phyloP scores from a whole-genome alignment of 2,113 vertebrate genomes.

The Megalops atlanticus region DNA sequence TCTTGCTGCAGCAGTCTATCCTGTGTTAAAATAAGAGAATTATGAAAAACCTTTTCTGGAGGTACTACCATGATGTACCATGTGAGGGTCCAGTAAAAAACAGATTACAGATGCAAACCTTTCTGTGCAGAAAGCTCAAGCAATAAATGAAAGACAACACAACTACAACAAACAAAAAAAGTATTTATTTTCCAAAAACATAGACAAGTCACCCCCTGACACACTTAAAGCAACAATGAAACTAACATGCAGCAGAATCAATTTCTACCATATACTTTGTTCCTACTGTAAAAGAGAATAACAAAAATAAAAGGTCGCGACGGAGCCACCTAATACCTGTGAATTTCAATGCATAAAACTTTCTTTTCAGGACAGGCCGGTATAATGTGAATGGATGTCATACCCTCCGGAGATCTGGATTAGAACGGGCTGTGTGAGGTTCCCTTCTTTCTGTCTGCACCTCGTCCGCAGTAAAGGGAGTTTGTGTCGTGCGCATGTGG shows the following conservation, averaged over 20 bases:
- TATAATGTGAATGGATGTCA: not conserved
- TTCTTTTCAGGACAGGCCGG: not conserved
- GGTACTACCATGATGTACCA: no score
- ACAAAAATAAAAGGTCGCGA: slow-evolving; percentile 3
- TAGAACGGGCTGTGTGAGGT: not conserved
- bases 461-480: not conserved
- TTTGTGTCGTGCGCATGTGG: not conserved
- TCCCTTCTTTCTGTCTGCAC: not conserved
- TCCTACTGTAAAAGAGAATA: slow-evolving; percentile 7
- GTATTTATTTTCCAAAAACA: slow-evolving; percentile 65
- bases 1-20: no score
- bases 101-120: not conserved
- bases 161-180: slow-evolving; percentile 51
- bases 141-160: not conserved
- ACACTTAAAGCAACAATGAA: slow-evolving; percentile 46
- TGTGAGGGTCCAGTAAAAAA: no score
- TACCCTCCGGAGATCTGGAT: not conserved
- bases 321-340: not conserved
- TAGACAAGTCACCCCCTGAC: slow-evolving; percentile 48
- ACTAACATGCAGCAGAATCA: slow-evolving; percentile 43
- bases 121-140: not conserved
- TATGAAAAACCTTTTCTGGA: no score
- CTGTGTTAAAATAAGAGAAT: no score
- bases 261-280: slow-evolving; percentile 6
- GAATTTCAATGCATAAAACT: not conserved